Evolutionary conservation across 2,888 invertebrate species (phyloP).

Genomic region (Actias luna): DNA sequence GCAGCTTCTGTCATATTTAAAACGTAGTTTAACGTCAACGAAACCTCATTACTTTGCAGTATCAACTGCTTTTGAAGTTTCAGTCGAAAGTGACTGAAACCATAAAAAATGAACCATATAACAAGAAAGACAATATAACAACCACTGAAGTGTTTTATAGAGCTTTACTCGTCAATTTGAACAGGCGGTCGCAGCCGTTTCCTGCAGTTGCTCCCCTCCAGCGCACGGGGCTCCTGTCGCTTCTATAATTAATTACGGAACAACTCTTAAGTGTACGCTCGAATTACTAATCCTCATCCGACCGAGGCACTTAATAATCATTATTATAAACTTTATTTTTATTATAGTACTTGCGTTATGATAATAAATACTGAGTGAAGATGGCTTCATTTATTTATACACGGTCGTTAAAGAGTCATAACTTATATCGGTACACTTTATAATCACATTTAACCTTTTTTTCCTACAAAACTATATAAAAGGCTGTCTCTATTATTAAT

Average conservation of each 20-base stretch:
- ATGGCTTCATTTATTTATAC: background rate
- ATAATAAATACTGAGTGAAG: background rate
- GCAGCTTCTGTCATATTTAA: no score
- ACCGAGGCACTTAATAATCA: background rate
- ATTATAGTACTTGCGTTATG: background rate
- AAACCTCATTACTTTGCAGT: no score
- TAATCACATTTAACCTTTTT: no score
- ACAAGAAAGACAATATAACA: background rate
- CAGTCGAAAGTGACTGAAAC: no score
- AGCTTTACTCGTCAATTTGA: constrained; percentile 10
- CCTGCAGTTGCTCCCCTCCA: constrained; percentile 23
- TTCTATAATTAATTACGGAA: constrained; percentile 30
- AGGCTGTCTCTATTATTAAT: no score
- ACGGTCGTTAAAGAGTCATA: background rate
- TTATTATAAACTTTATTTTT: constrained; percentile 1
- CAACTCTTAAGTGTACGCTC: constrained; percentile 22
- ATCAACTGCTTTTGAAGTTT: no score
- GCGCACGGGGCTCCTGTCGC: constrained; percentile 20
- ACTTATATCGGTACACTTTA: background rate
- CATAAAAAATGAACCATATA: no score
- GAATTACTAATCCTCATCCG: constrained; percentile 17
- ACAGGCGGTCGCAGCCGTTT: constrained; percentile 16
- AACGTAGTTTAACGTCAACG: no score
- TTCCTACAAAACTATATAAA: no score
- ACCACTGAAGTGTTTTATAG: background rate